These are phyloP conservation scores for Trichacis sp. DNA, from an alignment of 2,888 invertebrate genomes.

Conservation along the genomic window DNA sequence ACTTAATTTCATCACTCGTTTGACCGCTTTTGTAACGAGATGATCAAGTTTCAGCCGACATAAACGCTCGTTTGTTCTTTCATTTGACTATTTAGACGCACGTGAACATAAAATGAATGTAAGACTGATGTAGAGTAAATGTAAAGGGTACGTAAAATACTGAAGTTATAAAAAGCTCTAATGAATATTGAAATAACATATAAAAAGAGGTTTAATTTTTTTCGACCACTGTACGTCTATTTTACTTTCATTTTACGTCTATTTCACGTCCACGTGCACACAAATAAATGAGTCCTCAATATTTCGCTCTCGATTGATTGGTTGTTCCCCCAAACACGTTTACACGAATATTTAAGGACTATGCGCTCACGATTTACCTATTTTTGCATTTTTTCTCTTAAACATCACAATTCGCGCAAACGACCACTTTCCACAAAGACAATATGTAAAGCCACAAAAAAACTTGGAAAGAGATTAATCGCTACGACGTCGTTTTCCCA, in stretches of 20 bases:
- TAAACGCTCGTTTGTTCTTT: not conserved
- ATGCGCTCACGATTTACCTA: conserved; percentile 41
- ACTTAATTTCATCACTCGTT: not conserved
- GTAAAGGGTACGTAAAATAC: no score
- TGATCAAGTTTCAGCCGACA: not conserved
- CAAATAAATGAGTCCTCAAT: no score
- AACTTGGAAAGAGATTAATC: conserved; percentile 38
- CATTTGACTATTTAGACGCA: not conserved
- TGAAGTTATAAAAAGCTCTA: no score
- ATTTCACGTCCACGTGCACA: no score
- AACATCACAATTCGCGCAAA: conserved; percentile 57
- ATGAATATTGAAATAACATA: no score
- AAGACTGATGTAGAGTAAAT: no score
- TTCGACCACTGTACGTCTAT: no score
- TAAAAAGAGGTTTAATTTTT: no score
- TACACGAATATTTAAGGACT: conserved; percentile 47
- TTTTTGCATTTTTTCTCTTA: conserved; percentile 37
- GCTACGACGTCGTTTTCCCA: conserved; percentile 2
- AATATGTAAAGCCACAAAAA: conserved; percentile 55
- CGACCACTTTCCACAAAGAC: conserved; percentile 58
- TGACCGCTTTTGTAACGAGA: conserved; percentile 1
- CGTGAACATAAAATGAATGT: no score
- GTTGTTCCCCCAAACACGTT: conserved; percentile 42
- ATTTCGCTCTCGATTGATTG: conserved; percentile 37
- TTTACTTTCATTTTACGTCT: no score